Evolutionary conservation across 2,113 vertebrate genomes (phyloP).

Genomic region (Ictidomys tridecemlineatus): DNA sequence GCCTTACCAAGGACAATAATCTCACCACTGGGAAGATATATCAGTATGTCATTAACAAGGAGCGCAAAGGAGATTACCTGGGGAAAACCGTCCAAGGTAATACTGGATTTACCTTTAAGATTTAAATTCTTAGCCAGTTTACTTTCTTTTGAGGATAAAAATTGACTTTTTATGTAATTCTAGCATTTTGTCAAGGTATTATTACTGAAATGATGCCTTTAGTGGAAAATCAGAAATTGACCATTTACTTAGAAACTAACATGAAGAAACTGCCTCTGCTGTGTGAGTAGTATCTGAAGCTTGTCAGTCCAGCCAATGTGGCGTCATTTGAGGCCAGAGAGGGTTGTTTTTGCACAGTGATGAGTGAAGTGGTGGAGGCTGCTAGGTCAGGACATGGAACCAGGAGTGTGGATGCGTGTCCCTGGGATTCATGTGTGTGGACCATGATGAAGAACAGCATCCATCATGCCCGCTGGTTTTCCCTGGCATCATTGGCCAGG

Average conservation of each 20-base stretch:
- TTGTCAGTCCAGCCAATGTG: neutral
- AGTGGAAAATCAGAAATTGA: neutral
- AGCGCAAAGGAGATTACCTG: conserved; percentile 96
- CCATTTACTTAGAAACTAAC: neutral
- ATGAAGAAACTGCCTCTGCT: neutral
- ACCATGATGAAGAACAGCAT: neutral
- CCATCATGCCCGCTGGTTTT: neutral
- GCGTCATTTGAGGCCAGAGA: neutral
- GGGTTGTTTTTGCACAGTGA: neutral
- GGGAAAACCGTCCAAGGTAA: conserved; percentile 98
- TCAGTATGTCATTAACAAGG: conserved; percentile 98
- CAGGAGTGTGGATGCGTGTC: neutral
- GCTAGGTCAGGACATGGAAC: neutral
- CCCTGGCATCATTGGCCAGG: no score
- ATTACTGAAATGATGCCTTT: neutral
- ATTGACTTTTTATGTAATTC: neutral
- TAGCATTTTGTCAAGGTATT: neutral
- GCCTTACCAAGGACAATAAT: conserved; percentile 97
- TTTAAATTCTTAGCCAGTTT: conserved; percentile 16
- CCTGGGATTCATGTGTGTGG: neutral
- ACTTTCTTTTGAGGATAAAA: conserved; percentile 23
- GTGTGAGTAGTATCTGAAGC: neutral
- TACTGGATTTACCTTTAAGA: neutral
- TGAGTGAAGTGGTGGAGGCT: neutral
- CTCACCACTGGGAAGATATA: conserved; percentile 99